Evolutionary conservation across 2,113 vertebrate genomes (phyloP).

Genomic region (Barbus barbus): DNA sequence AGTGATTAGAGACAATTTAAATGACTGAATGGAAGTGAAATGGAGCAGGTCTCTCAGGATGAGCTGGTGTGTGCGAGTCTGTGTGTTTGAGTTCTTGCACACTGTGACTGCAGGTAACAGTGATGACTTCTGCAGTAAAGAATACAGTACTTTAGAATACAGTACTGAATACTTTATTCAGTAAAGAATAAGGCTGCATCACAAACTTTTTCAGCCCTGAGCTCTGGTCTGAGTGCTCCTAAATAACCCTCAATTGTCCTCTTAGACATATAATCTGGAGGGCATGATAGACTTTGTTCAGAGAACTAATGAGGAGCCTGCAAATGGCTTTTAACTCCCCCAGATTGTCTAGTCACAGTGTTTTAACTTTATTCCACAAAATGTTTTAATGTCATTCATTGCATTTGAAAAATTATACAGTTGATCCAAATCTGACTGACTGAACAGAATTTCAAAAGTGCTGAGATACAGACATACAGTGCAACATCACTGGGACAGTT

Average conservation of each 20-base stretch:
- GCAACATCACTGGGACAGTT: neutral
- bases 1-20: neutral
- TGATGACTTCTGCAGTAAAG: slow-evolving; percentile 1
- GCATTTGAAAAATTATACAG: neutral
- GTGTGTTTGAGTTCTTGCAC: neutral
- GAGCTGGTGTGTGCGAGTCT: neutral
- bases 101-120: slow-evolving; percentile 30
- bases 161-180: no score
- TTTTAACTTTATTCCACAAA: slow-evolving; percentile 1
- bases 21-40: slow-evolving; percentile 19
- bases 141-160: no score
- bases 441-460: neutral
- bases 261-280: slow-evolving; percentile 11
- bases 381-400: neutral
- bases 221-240: neutral
- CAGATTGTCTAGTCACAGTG: neutral
- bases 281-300: neutral
- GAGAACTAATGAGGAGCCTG: neutral
- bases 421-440: neutral
- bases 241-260: slow-evolving; percentile 14
- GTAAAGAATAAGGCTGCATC: neutral
- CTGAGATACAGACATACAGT: neutral
- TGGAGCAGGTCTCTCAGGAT: slow-evolving; percentile 43
- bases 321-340: neutral
- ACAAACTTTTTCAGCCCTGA: slow-evolving; percentile 8